A percentile compares a stretch with the other conserved stretches of the same genome.
These are phyloP conservation scores for Hippopotamus amphibius DNA, from an alignment of 2,113 vertebrate species.

Conservation along the genomic window DNA sequence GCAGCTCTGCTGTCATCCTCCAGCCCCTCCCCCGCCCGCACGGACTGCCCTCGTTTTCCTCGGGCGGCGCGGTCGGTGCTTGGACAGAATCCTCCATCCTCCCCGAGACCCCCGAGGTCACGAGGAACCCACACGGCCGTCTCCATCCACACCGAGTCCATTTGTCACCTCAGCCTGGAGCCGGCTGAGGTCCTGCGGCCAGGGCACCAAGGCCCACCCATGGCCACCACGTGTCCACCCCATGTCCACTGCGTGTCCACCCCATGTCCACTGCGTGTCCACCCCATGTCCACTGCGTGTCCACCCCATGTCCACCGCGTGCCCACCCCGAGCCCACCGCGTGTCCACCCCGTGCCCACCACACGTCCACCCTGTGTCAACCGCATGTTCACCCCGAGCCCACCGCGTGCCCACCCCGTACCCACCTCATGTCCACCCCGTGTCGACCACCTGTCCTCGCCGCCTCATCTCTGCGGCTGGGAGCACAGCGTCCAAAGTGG, in stretches of 20 bases:
- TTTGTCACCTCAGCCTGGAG: background rate
- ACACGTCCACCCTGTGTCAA: too few relatives aligned
- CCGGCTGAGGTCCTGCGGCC: background rate
- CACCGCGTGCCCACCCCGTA: background rate
- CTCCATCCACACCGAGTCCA: accelerated
- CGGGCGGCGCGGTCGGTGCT: background rate
- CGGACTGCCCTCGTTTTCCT: background rate
- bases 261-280: background rate
- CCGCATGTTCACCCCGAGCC: too few relatives aligned
- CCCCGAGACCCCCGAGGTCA: accelerated
- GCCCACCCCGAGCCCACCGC: background rate
- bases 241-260: background rate
- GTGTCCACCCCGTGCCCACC: background rate
- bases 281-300: too few relatives aligned
- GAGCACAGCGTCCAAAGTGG: background rate
- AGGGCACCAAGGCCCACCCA: too few relatives aligned
- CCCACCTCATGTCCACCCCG: background rate
- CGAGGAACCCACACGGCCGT: background rate
- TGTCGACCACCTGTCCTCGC: background rate
- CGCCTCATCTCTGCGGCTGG: background rate
- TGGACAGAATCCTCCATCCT: background rate
- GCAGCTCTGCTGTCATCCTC: accelerated
- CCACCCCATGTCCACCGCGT: background rate
- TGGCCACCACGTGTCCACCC: background rate
- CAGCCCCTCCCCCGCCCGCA: accelerated